Evolutionary conservation across 1,140 invertebrate genomes (phyloP).

Genomic region (Yoshiicerus persimilis): DNA sequence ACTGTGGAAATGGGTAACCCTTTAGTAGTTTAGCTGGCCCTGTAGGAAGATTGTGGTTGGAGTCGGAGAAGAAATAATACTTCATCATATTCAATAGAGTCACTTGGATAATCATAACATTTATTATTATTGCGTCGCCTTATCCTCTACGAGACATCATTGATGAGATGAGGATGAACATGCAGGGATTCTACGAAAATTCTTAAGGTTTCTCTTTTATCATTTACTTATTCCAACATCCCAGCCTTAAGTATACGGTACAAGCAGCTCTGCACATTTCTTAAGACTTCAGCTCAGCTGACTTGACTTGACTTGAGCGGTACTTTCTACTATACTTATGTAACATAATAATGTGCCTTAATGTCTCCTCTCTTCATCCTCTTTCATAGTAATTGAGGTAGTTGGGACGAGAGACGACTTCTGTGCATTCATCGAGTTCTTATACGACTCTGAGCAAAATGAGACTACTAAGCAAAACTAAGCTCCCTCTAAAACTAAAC

Average conservation of each 20-base stretch:
- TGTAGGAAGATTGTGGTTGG: background rate
- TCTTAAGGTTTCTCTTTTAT: background rate
- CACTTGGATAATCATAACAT: constrained; percentile 22
- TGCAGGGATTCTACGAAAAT: background rate
- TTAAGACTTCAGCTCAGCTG: background rate
- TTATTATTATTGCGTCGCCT: constrained; percentile 20
- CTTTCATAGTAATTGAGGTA: background rate
- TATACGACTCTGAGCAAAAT: background rate
- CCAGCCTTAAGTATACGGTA: background rate
- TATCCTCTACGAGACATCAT: background rate
- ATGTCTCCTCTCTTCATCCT: background rate
- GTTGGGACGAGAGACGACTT: background rate
- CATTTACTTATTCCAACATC: background rate
- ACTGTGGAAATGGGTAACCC: too few relatives aligned
- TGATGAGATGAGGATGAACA: constrained; percentile 5
- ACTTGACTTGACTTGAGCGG: background rate
- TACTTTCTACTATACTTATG: background rate
- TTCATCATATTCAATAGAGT: constrained; percentile 21
- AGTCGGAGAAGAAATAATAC: background rate
- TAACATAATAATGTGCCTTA: background rate
- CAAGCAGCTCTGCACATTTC: background rate
- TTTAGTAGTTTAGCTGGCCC: too few relatives aligned
- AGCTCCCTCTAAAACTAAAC: background rate
- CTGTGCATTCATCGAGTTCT: background rate
- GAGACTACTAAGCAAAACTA: background rate